phyloP scores from a whole-genome alignment of 2,797 vertebrate species.

The Pseudotriccus pelzelni region DNA sequence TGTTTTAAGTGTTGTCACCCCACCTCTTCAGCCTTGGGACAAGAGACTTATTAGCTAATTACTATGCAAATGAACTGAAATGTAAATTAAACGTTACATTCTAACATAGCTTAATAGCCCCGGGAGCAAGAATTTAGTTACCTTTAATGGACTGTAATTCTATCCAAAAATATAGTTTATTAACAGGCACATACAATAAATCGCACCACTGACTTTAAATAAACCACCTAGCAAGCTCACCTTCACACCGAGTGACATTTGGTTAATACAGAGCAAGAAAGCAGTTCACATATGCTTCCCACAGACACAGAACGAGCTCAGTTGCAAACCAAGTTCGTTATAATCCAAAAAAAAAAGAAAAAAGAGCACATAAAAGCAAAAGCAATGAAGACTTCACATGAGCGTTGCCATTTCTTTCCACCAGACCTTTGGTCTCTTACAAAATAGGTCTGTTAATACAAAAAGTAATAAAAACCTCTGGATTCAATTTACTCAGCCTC shows the following conservation, averaged over 20 bases:
- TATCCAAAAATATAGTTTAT: constrained; percentile 53
- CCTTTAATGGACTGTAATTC: background rate
- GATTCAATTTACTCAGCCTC: constrained; percentile 55
- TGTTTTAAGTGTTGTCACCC: background rate
- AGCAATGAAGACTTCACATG: constrained; percentile 6
- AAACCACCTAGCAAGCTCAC: constrained; percentile 37
- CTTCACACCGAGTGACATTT: constrained; percentile 38
- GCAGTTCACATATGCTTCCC: constrained; percentile 30
- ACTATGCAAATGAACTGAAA: background rate
- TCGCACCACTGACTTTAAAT: constrained; percentile 20
- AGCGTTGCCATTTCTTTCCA: constrained; percentile 44
- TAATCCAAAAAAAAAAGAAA: background rate
- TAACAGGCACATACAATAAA: constrained; percentile 45
- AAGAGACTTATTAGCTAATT: constrained; percentile 8
- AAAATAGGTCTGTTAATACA: constrained; percentile 49
- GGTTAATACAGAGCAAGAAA: constrained; percentile 43
- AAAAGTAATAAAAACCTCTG: constrained; percentile 49
- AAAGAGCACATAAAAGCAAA: constrained; percentile 18
- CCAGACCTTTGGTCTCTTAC: constrained; percentile 18
- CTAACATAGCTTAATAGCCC: background rate
- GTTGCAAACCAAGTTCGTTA: constrained; percentile 10
- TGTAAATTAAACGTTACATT: constrained; percentile 15
- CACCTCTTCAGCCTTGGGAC: background rate
- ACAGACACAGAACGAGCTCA: constrained; percentile 4
- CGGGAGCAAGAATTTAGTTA: background rate